Percentiles rank a stretch among this genome's conserved stretches.
These are phyloP conservation scores for Drosophila watanabei DNA, from an alignment of 1,140 invertebrate genomes.

Conservation along the genomic window DNA sequence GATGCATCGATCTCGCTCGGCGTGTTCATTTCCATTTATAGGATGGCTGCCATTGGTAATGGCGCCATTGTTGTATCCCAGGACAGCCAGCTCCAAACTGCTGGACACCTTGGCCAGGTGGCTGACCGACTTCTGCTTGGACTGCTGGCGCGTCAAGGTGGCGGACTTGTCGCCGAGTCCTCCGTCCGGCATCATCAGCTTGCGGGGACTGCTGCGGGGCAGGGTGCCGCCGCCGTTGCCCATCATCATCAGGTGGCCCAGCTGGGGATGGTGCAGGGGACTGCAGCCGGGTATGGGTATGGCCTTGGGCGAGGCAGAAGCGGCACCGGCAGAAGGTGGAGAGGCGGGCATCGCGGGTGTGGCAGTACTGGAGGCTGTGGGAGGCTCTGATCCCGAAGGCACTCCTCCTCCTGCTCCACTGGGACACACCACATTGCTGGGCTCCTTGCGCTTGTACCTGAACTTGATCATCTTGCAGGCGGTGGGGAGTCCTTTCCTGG, in stretches of 20 bases:
- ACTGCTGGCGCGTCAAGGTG: slow-evolving; percentile 73
- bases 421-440: slow-evolving; percentile 70
- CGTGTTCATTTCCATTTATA: slow-evolving; percentile 1
- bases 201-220: slow-evolving; percentile 72
- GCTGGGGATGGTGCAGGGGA: slow-evolving; percentile 55
- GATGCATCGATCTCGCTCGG: slow-evolving; percentile 80
- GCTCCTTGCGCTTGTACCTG: slow-evolving; percentile 88
- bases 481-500: neutral
- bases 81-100: slow-evolving; percentile 64
- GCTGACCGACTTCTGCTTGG: slow-evolving; percentile 55
- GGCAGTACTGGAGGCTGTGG: neutral
- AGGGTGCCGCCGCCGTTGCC: slow-evolving; percentile 72
- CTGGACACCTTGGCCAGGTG: slow-evolving; percentile 70
- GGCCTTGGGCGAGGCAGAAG: slow-evolving; percentile 19
- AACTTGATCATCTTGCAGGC: slow-evolving; percentile 87
- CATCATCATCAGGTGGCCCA: slow-evolving; percentile 62
- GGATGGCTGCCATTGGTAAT: neutral
- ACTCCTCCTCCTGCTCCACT: neutral
- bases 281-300: slow-evolving; percentile 6
- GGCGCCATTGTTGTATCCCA: slow-evolving; percentile 38
- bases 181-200: slow-evolving; percentile 55
- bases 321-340: neutral
- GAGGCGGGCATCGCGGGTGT: neutral
- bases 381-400: neutral
- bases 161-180: slow-evolving; percentile 58